Evolutionary conservation across 2,888 invertebrate genomes (phyloP), one percentile per base, ranked within the genome.

Genomic region (Odontothrips loti): DNA sequence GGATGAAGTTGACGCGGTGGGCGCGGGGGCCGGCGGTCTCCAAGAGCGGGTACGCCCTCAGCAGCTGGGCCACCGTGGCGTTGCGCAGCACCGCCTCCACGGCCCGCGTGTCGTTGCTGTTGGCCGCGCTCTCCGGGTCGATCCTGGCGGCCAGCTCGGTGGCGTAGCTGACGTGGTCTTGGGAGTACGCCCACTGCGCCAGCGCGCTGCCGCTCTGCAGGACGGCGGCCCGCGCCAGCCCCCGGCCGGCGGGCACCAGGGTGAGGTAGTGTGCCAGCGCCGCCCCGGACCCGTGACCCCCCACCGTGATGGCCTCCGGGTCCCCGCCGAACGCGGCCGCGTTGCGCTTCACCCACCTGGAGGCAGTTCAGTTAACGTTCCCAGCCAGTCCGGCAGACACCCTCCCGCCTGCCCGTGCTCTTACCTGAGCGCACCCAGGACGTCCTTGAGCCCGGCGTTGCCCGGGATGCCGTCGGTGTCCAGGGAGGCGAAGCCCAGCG

Each of bases 151-250:
- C 68, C 27, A 75, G 68, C 68, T 75, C 68, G 27, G 68, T 75
- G 27, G 68, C 68, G 68, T 75, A 75, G 23, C 68, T n/a, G 23
- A 75, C 68, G 68, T 75, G 68, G 68, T 75, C 68, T 27, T 75
- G 23, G 11, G 68, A 23, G 68, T 27, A 75, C 27, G 68, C 68
- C 68, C 68, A 75, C 23, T 75, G 68, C 23, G n/a, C 12, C 11
- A 75, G 68, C 68, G 68, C 68, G 68, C 68, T 75, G 68, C 68
- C 68, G 68, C 68, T 75, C 68, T 75, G 68, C 68, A 75, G 68
- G 68, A 75, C 23, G 68, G 68, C 68, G 68, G 68, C 68, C 27
- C 27, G 68, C 23, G 68, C 68, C 23, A 75, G 68, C 6, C 68
- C 68, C 6, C 12, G 12, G 68, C 27, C 68, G 27, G 68, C 68